Evolutionary conservation across 1,140 invertebrate species (phyloP).

Genomic region (Druon quercuslanigerum): DNA sequence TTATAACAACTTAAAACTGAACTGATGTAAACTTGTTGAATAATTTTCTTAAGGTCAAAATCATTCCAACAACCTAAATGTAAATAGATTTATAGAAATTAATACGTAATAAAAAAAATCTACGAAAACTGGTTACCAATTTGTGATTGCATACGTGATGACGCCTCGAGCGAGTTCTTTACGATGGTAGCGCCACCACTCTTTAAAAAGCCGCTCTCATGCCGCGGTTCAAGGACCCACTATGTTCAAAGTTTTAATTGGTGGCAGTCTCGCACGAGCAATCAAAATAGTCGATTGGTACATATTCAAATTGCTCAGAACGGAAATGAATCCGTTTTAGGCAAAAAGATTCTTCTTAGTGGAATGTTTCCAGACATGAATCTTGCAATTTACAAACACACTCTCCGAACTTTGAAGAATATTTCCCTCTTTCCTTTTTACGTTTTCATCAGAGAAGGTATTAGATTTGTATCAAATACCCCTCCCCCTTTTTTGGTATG

Average conservation of each 20-base stretch:
- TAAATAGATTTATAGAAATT: not conserved
- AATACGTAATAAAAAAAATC: not conserved
- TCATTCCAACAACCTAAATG: not conserved
- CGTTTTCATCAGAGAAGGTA: too few relatives aligned
- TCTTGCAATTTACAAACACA: not conserved
- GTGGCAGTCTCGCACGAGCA: not conserved
- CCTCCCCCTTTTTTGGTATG: too few relatives aligned
- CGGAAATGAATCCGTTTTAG: not conserved
- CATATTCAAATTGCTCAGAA: not conserved
- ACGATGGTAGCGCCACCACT: conserved; percentile 37
- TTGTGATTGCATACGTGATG: conserved; percentile 46
- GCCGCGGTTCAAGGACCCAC: conserved; percentile 52
- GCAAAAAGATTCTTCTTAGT: not conserved
- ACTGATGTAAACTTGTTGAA: too few relatives aligned
- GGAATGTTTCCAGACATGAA: not conserved
- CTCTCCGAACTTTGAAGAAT: too few relatives aligned
- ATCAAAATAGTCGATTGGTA: conserved; percentile 26
- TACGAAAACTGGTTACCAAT: conserved; percentile 42
- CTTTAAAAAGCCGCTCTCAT: conserved; percentile 32
- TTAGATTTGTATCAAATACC: too few relatives aligned
- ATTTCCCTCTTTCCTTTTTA: too few relatives aligned
- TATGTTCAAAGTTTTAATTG: conserved; percentile 33
- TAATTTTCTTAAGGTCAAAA: too few relatives aligned
- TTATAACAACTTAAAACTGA: too few relatives aligned
- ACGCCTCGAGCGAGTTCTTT: conserved; percentile 47